Conservation (phyloP, 2,888 invertebrate genomes). For the Hymenopus coronatus region DNA sequence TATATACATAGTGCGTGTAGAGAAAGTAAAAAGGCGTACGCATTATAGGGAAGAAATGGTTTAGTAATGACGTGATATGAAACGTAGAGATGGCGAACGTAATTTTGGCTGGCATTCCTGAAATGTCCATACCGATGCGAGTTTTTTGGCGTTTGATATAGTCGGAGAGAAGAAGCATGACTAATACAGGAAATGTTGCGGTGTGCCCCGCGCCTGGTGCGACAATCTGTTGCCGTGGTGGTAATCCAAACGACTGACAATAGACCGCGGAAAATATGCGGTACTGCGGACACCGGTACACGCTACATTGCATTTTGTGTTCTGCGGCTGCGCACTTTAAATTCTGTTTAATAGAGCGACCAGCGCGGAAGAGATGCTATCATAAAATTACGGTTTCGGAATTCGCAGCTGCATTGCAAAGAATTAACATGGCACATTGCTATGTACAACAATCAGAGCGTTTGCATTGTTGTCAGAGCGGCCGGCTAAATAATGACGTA, state of each 20-base stretch:
- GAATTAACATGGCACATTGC: background rate
- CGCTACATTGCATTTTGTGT: background rate
- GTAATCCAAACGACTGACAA: background rate
- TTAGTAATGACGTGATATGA: no score
- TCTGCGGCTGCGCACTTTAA: background rate
- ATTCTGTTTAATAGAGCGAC: background rate
- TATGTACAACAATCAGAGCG: no score
- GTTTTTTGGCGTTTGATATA: background rate
- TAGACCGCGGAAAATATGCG: background rate
- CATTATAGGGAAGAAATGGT: no score
- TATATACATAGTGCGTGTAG: no score
- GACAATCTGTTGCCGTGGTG: background rate
- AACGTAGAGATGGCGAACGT: no score
- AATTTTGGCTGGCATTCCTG: no score
- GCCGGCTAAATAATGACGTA: background rate
- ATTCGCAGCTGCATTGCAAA: background rate
- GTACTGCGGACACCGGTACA: background rate
- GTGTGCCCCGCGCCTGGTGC: background rate
- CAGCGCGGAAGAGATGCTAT: background rate
- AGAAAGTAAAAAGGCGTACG: no score
- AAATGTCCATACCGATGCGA: background rate
- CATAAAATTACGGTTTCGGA: background rate
- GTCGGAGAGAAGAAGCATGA: background rate
- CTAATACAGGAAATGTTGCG: background rate
- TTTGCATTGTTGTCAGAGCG: background rate